Evolutionary conservation across 2,797 vertebrate genomes (phyloP), one percentile per base, ranked within the genome.

Genomic region (Uromys caudimaculatus): DNA sequence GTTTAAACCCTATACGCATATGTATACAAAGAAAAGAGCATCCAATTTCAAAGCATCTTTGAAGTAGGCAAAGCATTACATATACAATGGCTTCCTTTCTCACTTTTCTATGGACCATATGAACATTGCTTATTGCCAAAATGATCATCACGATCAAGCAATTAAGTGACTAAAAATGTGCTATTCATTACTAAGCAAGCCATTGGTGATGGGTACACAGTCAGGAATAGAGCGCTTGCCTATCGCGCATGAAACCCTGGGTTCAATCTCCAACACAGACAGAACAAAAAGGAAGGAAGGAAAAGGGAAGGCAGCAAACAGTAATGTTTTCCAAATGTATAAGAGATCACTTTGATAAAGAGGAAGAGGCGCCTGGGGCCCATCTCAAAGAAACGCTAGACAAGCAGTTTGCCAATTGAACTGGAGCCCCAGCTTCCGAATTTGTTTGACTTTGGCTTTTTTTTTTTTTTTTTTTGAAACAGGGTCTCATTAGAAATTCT

Each of bases 1-100:
- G 50, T 95, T 85, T 73, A 93, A 89, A 93, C 79, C 44, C 60
- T 52, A 69, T 56, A 78, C 77, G 85, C 54, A 35, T 44, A 44
- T 58, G 10, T 41, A 77, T 62, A 56, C 38, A 69, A 47, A 79
- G 64, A 78, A 86, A 89, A 95, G 64, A 77, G 54, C 69, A 82
- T 95, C 38, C 91, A 89, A 52, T 93, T 86, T 82, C 88, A 95
- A 95, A 91, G 90, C 85, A 50, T 87, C 93, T 95, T 95, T 83
- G 84, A 56, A 94, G 12, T 50, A 41, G 56, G 56, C 38, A 35
- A n/a, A 87, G n/a, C 32, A 79, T 69, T 73, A 54, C 50, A 88
- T 21, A 87, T 79, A 92, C 32, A 60, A 50, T 69, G 71, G 88
- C 47, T 81, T 87, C 83, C 67, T 82, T 90, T 89, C 60, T 95